Evolutionary conservation across 2,888 invertebrate species (phyloP).

Genomic region (Formica aserva): DNA sequence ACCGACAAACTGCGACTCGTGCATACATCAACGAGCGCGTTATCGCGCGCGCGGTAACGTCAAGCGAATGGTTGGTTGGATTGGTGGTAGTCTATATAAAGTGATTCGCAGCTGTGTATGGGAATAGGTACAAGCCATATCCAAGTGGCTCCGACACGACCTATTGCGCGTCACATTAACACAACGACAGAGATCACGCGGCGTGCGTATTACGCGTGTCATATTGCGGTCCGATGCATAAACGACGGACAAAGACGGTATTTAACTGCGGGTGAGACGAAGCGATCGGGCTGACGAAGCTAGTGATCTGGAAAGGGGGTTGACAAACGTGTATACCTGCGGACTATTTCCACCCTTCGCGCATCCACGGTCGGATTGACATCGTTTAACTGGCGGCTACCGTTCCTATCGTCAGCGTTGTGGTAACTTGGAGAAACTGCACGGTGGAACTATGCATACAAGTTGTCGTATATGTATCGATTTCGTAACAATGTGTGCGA

Average conservation of each 20-base stretch:
- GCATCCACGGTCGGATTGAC: slow-evolving; percentile 18
- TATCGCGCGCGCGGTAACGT: slow-evolving; percentile 63
- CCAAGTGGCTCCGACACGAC: slow-evolving; percentile 61
- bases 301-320: slow-evolving; percentile 34
- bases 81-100: slow-evolving; percentile 24
- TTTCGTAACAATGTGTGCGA: slow-evolving; percentile 59
- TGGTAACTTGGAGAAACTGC: slow-evolving; percentile 56
- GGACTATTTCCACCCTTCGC: slow-evolving; percentile 29
- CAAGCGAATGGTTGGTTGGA: slow-evolving; percentile 30
- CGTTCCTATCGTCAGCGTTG: slow-evolving; percentile 21
- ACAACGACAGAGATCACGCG: slow-evolving; percentile 67
- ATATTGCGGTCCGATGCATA: slow-evolving; percentile 49
- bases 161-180: slow-evolving; percentile 64
- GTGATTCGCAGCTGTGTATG: slow-evolving; percentile 23
- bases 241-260: slow-evolving; percentile 46
- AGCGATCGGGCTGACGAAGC: not conserved
- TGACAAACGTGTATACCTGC: slow-evolving; percentile 28
- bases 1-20: slow-evolving; percentile 66
- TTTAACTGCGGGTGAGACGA: slow-evolving; percentile 8
- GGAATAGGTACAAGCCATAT: slow-evolving; percentile 51
- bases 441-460: slow-evolving; percentile 21
- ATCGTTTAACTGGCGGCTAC: slow-evolving; percentile 12
- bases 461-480: slow-evolving; percentile 57
- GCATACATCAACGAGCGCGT: slow-evolving; percentile 67
- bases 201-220: slow-evolving; percentile 61